Base-by-base conservation (phyloP, 2,888 invertebrate genomes). In the Eristalis pertinax region DNA sequence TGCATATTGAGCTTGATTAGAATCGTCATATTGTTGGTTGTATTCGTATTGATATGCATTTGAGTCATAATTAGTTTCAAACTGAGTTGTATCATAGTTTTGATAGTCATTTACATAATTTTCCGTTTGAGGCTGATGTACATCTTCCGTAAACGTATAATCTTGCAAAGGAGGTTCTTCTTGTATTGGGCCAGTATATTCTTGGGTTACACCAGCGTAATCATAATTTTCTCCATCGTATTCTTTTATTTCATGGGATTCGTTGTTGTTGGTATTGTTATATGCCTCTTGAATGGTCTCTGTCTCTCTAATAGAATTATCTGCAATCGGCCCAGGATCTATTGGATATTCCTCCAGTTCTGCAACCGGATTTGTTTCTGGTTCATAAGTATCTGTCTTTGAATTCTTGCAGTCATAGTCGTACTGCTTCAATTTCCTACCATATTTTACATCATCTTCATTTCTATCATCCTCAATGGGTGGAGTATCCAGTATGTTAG, bases 21-120 rank as follows among this genome's bases (percentile, higher is more conserved):
- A 90, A 89, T 92, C 91, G 72, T 91, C 90, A 75, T 92, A 91
- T 43, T 91, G 90, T 89, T 92, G 92, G 38, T 91, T 91, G 88
- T 92, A 93, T 81, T 91, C 91, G 77, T 93, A 93, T 26, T 92
- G 91, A 89, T 93, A 93, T 43, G 90, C 90, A 76, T 90, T 92
- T 35, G 91, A 90, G 89, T 91, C 92, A 86, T 92, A 92, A 79
- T 89, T 90, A 60, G 84, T 87, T 79, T 88, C 88, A 76, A 92
- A 92, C 50, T 92, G 91, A 8, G 90, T 76, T 2, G 91, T 89
- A 85, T 92, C 92, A 84, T 92, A 93, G 84, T 92, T 91, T 69
- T 90, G 90, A 68, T 92, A 92, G 87, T 92, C 92, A 73, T 90
- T 89, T 24, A 89, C 75, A 41, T 87, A 80, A 83, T 91, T 92